phyloP scores from a whole-genome alignment of 2,797 vertebrate species.

The Malacoctenus gilli region DNA sequence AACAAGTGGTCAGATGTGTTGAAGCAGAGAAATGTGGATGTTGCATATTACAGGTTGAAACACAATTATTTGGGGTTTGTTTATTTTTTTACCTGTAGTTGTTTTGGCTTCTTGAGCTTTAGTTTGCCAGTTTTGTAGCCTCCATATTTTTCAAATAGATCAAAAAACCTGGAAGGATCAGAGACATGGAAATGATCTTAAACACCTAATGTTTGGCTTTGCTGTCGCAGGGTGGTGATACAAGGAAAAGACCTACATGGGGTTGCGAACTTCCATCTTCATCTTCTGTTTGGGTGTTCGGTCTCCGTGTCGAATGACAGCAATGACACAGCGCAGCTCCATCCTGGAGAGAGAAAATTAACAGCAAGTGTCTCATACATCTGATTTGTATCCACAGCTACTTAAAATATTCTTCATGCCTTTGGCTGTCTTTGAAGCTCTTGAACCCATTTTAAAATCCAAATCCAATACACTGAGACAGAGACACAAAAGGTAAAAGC shows the following conservation, averaged over 20 bases:
- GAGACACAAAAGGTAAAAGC: too few relatives aligned
- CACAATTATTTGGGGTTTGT: neutral
- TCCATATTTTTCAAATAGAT: constrained; percentile 95
- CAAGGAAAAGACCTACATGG: constrained; percentile 80
- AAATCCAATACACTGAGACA: too few relatives aligned
- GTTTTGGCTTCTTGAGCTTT: constrained; percentile 97
- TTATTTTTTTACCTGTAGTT: constrained; percentile 90
- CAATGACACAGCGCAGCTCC: constrained; percentile 98
- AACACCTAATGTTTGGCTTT: neutral
- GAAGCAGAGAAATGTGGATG: too few relatives aligned
- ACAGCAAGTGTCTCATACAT: too few relatives aligned
- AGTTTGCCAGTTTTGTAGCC: constrained; percentile 97
- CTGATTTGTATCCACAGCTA: too few relatives aligned
- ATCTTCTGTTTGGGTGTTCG: constrained; percentile 99
- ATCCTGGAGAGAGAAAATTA: constrained; percentile 82
- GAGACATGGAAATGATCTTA: neutral
- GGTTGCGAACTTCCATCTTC: constrained; percentile 99
- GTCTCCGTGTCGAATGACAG: constrained; percentile 96
- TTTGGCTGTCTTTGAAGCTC: too few relatives aligned
- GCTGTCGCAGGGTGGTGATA: neutral
- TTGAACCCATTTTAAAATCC: too few relatives aligned
- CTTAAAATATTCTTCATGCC: too few relatives aligned
- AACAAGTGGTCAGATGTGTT: constrained; percentile 2
- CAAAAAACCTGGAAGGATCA: constrained; percentile 88
- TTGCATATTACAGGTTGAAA: neutral